A percentile compares a stretch with the other conserved stretches of the same genome.
Evolutionary conservation across 2,797 vertebrate species (phyloP).

Genomic region (Onychomys arenicola): DNA sequence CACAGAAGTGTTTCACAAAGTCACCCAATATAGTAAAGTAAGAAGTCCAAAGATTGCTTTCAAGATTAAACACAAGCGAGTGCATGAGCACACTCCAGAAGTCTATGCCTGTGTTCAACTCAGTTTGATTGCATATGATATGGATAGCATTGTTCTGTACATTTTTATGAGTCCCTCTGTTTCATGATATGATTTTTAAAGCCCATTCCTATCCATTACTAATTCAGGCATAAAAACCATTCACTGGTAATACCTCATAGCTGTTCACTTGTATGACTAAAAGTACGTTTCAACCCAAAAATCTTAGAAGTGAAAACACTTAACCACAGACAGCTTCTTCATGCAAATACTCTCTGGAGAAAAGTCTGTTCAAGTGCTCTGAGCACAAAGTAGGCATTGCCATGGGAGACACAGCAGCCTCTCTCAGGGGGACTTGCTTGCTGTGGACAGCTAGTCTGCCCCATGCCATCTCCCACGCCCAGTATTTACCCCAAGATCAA

Average conservation of each 20-base stretch:
- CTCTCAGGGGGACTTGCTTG: neutral
- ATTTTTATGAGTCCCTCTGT: neutral
- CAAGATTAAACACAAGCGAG: neutral
- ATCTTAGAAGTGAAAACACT: neutral
- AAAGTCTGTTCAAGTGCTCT: neutral
- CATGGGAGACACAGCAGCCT: accelerated
- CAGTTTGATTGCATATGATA: neutral
- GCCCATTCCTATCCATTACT: neutral
- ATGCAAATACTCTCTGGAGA: neutral
- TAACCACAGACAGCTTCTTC: neutral
- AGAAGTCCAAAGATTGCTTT: slow-evolving; percentile 11
- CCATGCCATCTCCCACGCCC: neutral
- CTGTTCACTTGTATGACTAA: neutral
- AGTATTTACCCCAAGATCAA: neutral
- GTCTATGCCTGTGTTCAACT: neutral
- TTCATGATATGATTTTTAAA: neutral
- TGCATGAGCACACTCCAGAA: neutral
- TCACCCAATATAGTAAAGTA: slow-evolving; percentile 93
- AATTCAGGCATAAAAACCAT: neutral
- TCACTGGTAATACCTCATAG: neutral
- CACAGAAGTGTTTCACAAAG: slow-evolving; percentile 93
- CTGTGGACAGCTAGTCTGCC: accelerated
- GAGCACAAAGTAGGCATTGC: neutral
- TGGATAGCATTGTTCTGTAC: neutral
- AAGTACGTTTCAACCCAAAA: neutral